Evolutionary conservation across 2,888 invertebrate genomes (phyloP).

Genomic region (Amorpha juglandis): DNA sequence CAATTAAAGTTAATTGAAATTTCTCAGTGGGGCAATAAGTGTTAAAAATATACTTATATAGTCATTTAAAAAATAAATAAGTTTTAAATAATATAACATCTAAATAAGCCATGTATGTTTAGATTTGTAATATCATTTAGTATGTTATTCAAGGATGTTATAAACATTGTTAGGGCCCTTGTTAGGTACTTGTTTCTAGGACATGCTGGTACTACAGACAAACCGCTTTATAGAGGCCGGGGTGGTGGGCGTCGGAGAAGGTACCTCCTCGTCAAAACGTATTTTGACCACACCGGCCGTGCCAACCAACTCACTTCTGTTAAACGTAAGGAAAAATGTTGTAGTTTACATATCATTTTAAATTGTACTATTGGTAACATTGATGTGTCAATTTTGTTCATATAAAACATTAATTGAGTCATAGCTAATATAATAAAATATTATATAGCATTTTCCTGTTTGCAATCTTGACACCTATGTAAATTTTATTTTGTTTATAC

Average conservation of each 20-base stretch:
- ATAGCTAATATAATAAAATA: too few species aligned
- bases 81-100: not conserved
- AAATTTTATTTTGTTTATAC: too few species aligned
- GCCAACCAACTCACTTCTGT: slow-evolving; percentile 86
- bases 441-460: too few species aligned
- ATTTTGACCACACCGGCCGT: slow-evolving; percentile 86
- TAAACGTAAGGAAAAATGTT: slow-evolving; percentile 56
- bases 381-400: too few species aligned
- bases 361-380: too few species aligned
- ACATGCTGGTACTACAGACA: slow-evolving; percentile 73
- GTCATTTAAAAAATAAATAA: not conserved
- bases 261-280: slow-evolving; percentile 79
- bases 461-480: too few species aligned
- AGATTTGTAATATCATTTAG: slow-evolving; percentile 1
- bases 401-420: too few species aligned
- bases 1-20: too few species aligned
- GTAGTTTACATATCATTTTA: not conserved
- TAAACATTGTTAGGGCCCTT: slow-evolving; percentile 27
- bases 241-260: slow-evolving; percentile 80
- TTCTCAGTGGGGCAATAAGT: too few species aligned
- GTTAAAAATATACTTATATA: not conserved
- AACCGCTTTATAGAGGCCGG: slow-evolving; percentile 83
- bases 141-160: slow-evolving; percentile 18
- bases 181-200: slow-evolving; percentile 43
- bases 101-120: not conserved